phyloP scores from a whole-genome alignment of 2,888 invertebrate genomes.

The Mythimna vitellina region DNA sequence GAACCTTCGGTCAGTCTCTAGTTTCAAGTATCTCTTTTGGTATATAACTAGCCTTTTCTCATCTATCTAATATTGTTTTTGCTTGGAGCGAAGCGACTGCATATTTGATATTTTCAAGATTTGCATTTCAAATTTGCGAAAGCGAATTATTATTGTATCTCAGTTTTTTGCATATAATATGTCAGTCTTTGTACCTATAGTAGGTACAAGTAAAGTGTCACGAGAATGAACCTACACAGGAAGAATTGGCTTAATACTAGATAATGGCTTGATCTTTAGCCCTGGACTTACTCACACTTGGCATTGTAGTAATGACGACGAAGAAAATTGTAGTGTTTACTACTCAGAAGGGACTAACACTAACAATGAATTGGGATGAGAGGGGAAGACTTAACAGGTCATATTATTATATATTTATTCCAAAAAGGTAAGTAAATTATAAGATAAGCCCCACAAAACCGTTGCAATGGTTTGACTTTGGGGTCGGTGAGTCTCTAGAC shows the following conservation, averaged over 20 bases:
- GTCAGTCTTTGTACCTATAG: neutral
- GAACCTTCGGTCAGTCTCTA: too few relatives aligned
- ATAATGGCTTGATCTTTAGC: constrained; percentile 31
- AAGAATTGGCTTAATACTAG: constrained; percentile 37
- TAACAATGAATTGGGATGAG: neutral
- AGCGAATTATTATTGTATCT: neutral
- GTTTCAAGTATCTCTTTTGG: too few relatives aligned
- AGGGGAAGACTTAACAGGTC: neutral
- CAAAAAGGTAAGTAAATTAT: too few relatives aligned
- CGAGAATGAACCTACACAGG: constrained; percentile 7
- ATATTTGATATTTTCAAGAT: neutral
- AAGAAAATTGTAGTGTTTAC: constrained; percentile 3
- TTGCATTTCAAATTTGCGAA: neutral
- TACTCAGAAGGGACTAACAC: neutral
- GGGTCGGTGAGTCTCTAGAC: too few relatives aligned
- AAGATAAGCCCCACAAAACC: too few relatives aligned
- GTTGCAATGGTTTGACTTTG: too few relatives aligned
- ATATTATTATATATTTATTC: too few relatives aligned
- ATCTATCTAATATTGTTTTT: neutral
- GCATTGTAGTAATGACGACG: constrained; percentile 12
- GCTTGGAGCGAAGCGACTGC: neutral
- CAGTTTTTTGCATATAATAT: neutral
- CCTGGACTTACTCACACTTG: constrained; percentile 15
- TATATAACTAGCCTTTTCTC: too few relatives aligned
- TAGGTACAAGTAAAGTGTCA: constrained; percentile 1